Percentiles rank a stretch among this genome's conserved stretches.
Conservation (phyloP, 1,140 invertebrate species). For the Conus betulinus region DNA sequence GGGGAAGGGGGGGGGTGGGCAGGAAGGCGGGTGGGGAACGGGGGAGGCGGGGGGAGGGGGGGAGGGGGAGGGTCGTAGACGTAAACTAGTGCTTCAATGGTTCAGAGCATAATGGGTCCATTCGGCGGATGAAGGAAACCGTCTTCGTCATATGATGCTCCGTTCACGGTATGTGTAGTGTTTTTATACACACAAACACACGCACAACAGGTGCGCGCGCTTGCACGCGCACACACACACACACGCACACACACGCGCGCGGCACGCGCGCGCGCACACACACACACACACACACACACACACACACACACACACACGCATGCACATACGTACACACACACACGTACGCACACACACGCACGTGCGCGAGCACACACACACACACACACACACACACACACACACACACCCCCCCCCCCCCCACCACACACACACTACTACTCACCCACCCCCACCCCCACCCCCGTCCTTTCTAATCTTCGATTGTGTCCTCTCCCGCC, state of each 20-base stretch:
- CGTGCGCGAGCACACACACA: background rate
- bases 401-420: constrained; percentile 10
- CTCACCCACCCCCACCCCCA: background rate
- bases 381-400: constrained; percentile 35
- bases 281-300: background rate
- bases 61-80: no score
- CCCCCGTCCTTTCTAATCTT: background rate
- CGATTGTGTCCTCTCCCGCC: no score
- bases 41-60: no score
- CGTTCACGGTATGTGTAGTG: no score
- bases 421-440: background rate
- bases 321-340: background rate
- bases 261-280: background rate
- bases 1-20: no score
- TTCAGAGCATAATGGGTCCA: no score
- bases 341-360: background rate
- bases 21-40: no score
- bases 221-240: background rate
- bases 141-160: background rate
- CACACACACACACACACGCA: constrained; percentile 1
- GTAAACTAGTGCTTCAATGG: no score
- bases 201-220: background rate
- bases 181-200: background rate
- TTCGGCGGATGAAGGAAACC: background rate
- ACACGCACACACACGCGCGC: background rate